These are phyloP conservation scores for Molorchus minor DNA, from an alignment of 2,888 invertebrate genomes.

Conservation along the genomic window DNA sequence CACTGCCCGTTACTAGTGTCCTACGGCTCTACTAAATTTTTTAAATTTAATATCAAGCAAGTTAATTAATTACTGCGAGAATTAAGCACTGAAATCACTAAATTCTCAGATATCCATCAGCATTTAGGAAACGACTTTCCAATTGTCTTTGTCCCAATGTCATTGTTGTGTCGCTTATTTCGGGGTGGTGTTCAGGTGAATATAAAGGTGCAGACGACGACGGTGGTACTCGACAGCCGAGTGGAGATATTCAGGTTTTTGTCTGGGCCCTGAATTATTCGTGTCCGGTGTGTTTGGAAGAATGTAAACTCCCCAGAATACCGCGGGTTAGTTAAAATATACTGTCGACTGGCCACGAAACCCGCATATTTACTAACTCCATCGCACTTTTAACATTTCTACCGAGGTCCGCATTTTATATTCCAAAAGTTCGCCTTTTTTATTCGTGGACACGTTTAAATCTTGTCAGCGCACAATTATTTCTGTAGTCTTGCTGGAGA, in stretches of 20 bases:
- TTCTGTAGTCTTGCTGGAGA: constrained; percentile 1
- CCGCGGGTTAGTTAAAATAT: constrained; percentile 60
- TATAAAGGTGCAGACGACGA: constrained; percentile 58
- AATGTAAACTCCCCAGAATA: constrained; percentile 60
- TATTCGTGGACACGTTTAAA: constrained; percentile 37
- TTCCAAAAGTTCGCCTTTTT: constrained; percentile 30
- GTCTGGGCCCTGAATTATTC: constrained; percentile 61
- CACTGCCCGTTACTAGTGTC: too few species aligned
- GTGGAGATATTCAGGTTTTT: constrained; percentile 59
- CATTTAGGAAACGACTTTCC: not conserved
- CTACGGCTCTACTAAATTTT: too few species aligned
- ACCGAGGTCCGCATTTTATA: constrained; percentile 40
- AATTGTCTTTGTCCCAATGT: constrained; percentile 27
- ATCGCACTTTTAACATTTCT: constrained; percentile 54
- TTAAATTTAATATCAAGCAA: too few species aligned
- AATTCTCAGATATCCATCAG: too few species aligned
- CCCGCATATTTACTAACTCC: constrained; percentile 61
- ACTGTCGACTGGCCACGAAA: constrained; percentile 58
- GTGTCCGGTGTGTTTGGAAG: constrained; percentile 60
- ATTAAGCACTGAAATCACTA: too few species aligned
- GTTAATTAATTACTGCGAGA: too few species aligned
- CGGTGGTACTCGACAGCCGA: constrained; percentile 60
- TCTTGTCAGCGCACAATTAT: constrained; percentile 33
- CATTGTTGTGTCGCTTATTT: constrained; percentile 35
- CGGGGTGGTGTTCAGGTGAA: constrained; percentile 52